Base-by-base conservation (phyloP, 2,797 vertebrate genomes). In the Cygnus olor region DNA sequence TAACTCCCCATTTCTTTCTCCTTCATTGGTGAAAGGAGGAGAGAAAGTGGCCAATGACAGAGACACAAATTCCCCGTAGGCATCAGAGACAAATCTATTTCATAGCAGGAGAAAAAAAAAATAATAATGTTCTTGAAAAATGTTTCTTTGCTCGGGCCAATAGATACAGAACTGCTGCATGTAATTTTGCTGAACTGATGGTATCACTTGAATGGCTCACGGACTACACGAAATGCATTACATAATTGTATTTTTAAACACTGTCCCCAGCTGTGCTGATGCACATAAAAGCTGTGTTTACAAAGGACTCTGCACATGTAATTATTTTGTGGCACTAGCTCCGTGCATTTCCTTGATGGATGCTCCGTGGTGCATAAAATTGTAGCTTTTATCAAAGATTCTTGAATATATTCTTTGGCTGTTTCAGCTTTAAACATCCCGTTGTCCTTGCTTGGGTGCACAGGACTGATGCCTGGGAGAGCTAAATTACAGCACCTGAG, bases 211-310 rank as follows among this genome's bases (percentile, higher is more conserved):
- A 96, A 96, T 85, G 94, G 91, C 71, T 96, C 80, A 90, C 10
- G 1, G 78, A 82, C 95, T 85, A 56, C 95, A 94, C 58, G 90
- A 95, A 96, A 96, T 85, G 88, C 78, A 93, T 94, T 96, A 95
- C 93, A 93, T 96, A 95, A 97, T 94, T 94, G 86, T 94, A 94
- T 96, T 96, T 97, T 91, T 96, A 96, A 96, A 93, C 95, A 85
- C 91, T 93, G 93, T 96, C 91, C 93, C 95, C 95, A 97, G 95
- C 96, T 97, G 96, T 96, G 96, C 91, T 90, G 95, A 93, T 95
- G 95, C 91, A 94, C 88, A 94, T 94, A 94, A 96, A 96, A 96
- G 96, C 95, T 94, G 94, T 96, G 94, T 96, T 97, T 96, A 96
- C 96, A 97, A 96, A 95, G 95, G 94, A 61, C 78, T 89, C 80